Conservation (phyloP, 2,797 vertebrate species). For the Ataeniobius toweri region DNA sequence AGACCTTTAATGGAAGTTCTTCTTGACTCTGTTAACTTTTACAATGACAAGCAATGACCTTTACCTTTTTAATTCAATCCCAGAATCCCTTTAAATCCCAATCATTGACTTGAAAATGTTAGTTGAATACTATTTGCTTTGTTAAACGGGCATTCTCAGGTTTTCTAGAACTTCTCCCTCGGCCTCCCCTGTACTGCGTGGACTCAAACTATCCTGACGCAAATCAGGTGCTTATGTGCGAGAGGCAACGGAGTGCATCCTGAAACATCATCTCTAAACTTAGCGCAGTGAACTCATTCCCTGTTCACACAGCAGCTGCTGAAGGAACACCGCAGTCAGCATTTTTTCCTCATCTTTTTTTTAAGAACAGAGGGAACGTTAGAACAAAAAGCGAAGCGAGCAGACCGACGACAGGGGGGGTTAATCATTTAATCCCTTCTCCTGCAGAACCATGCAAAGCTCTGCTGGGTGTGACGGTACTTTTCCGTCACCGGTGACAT, state of each 20-base stretch:
- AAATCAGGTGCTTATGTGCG: background rate
- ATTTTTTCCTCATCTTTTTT: constrained; percentile 11
- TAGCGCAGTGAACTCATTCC: constrained; percentile 18
- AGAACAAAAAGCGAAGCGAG: constrained; percentile 11
- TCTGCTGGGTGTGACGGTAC: constrained; percentile 32
- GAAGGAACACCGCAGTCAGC: constrained; percentile 48
- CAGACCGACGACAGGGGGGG: constrained; percentile 18
- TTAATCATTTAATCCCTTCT: constrained; percentile 43
- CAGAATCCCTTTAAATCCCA: background rate
- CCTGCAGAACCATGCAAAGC: constrained; percentile 18
- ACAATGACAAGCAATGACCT: background rate
- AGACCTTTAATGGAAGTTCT: background rate
- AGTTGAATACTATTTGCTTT: background rate
- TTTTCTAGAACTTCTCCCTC: background rate
- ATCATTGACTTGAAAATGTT: background rate
- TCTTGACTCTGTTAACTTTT: background rate
- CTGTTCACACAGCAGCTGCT: constrained; percentile 24
- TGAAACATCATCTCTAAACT: constrained; percentile 14
- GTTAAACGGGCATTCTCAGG: background rate
- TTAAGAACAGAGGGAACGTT: constrained; percentile 6
- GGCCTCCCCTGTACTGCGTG: background rate
- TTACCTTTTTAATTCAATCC: background rate
- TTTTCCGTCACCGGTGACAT: constrained; percentile 63
- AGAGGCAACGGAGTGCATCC: background rate
- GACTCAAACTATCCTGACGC: background rate